Base-by-base conservation (phyloP, 2,888 invertebrate genomes). In the Pheosia gnoma region DNA sequence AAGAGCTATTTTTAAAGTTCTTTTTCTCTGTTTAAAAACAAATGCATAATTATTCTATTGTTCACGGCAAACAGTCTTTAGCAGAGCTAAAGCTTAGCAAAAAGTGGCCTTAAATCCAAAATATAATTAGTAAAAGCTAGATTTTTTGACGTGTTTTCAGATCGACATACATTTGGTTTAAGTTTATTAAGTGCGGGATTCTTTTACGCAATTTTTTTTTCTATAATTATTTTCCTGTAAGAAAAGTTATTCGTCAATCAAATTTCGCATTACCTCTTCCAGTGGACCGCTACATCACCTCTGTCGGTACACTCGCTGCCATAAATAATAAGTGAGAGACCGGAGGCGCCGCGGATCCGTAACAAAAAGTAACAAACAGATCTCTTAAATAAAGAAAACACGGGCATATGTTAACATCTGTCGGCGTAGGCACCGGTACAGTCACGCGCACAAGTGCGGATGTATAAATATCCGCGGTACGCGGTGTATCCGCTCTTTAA, bases 361-460 rank as follows among this genome's bases (percentile, higher is more conserved):
- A 75, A 90, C 90, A 90, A 91, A 91, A 91, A 91, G 89, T 89
- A 91, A 92, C 91, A 91, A 91, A 91, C 91, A 90, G 86, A 89
- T 88, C 91, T 87, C 89, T 91, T 93, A 92, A 93, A 93, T 92
- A 92, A 93, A 93, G 92, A 92, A 93, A 92, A 91, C 92, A 91
- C 85, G 82, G 86, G 88, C 93, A 87, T 92, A 91, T 92, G 93
- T 90, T 92, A 88, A 87, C 93, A 93, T 90, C 92, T 93, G 92
- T 88, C 84, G 84, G 84, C 80, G 75, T 67, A 78, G 79, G 65
- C 66, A 72, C 68, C 72, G 75, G 88, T 85, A 86, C 85, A 81
- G 78, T 70, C 75, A 78, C 72, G 79, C 6, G 57, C 57, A 45
- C 43, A 45, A 57, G 57, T 57, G 57, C 57, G 57, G 55, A 55